Base-by-base conservation (phyloP, 2,797 vertebrate species). In the Sphaeramia orbicularis region DNA sequence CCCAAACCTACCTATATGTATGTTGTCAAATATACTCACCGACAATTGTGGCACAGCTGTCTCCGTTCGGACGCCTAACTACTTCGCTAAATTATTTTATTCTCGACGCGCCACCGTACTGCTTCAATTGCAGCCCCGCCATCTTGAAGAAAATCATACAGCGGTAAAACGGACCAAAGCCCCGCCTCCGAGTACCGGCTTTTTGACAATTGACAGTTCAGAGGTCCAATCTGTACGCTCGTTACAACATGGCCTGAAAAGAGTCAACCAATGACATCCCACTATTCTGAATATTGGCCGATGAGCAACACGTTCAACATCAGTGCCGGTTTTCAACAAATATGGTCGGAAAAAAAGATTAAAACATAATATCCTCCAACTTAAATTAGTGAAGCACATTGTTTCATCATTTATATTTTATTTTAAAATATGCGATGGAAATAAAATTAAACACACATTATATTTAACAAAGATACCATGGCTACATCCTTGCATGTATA, bases 61-160 rank as follows among this genome's bases (percentile, higher is more conserved):
- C 65, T 74, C 55, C 40, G 55, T 7, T 10, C 10, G 5, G 16
- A 10, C 8, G 41, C 42, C 56, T 63, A 54, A 68, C 50, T 57
- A 65, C 40, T 75, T 68, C 16, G 36, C 24, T 50, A 74, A 81
- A 61, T 78, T 65, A 83, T 70, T 74, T 76, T 63, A 71, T 86
- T 71, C 61, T 81, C 43, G 65, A 77, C 16, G 66, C 47, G 45
- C 56, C 44, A 30, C 81, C 71, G 68, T 24, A 70, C 72, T 35
- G 67, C 55, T 66, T 71, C 37, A 42, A n/a, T 27, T 14, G 69
- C 49, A 63, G 65, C 64, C 37, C 83, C 85, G 92, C 92, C 93
- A 94, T 94, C 91, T 94, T 94, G 87, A 85, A 78, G 77, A 81
- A 59, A 84, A 67, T 55, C 58, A 56, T 52, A 69, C 58, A 81